Conservation (phyloP, 2,113 vertebrate genomes). For the Microtus ochrogaster region DNA sequence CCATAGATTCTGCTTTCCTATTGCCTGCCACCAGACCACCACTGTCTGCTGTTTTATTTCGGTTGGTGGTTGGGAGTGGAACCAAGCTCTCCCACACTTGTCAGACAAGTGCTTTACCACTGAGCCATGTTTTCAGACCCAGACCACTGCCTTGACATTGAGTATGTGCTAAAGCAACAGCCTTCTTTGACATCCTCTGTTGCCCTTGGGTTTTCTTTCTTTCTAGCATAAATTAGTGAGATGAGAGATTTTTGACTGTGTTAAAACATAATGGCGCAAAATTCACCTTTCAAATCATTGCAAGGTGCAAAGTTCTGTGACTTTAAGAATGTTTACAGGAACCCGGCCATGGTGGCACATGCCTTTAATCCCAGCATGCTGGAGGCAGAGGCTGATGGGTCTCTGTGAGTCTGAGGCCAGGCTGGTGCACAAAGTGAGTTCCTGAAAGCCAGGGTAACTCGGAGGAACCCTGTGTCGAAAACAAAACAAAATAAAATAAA, state of each 20-base stretch:
- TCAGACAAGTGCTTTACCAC: not conserved
- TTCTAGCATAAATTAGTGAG: not conserved
- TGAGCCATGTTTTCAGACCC: rapidly evolving
- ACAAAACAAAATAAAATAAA: not conserved
- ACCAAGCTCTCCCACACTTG: not conserved
- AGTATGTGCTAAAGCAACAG: not conserved
- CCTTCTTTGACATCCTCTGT: not conserved
- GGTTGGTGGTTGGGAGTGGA: not conserved
- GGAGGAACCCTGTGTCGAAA: not conserved
- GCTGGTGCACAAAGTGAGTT: not conserved
- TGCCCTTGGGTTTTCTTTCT: not conserved
- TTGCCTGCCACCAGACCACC: not conserved
- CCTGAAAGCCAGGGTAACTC: not conserved
- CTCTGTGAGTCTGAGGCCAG: not conserved
- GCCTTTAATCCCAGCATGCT: not conserved
- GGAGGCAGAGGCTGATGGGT: not conserved
- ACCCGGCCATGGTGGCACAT: rapidly evolving
- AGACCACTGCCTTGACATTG: not conserved
- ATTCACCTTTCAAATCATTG: not conserved
- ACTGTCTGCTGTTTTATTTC: not conserved
- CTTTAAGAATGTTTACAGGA: not conserved
- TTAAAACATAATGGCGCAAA: not conserved
- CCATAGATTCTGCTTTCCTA: not conserved
- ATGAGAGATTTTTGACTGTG: not conserved
- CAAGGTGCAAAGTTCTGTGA: not conserved